Evolutionary conservation across 1,140 invertebrate species (phyloP), one percentile per base, ranked within the genome.

Genomic region (Drosophila ficusphila): DNA sequence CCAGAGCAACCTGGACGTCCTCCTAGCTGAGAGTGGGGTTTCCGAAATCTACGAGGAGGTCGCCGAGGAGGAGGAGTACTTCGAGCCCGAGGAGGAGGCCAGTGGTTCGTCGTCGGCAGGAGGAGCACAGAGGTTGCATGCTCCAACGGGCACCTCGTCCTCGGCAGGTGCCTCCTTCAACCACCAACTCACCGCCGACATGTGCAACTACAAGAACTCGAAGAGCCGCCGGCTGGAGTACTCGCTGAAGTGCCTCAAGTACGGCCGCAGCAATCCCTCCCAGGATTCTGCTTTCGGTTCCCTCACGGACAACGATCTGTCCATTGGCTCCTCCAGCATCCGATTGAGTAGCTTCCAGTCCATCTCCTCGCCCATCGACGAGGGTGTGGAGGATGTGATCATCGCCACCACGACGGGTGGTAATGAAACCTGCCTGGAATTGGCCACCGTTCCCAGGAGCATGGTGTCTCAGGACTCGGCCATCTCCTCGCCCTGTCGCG

Each of bases 281-380:
- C 91, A 91, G 70, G 91, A 91, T 56, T 91, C 91, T 19, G 91
- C 91, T 4, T 91, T 91, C 46, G 91, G 91, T 8, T 91, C 90
- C 2, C 69, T 91, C 2, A 91, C 91, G 38, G 91, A 91, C 68
- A 91, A 91, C 58, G 91, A 91, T 73, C 65, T 91, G 18, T 91
- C 90, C 46, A 90, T 85, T 9, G 90, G 86, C 4, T 91, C 90
- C 0, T 89, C 90, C 3, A 90, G 90, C 44, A 91, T 91, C 33
- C 81, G 90, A 7, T 67, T 91, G 8, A 91, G 88, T 36, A 91
- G 90, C 41, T 91, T 91, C 46, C 91, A 91, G 41, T 91, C 91
- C 14, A 91, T 91, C n/a, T 89, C 89, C 12, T 91, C 91, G 29
- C 91, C 91, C 14, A 91, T 91, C 1, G 91, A 91, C 49, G 91